A percentile compares a stretch with the other conserved stretches of the same genome.
Conservation (phyloP, 2,797 vertebrate species). For the Danionella dracula region DNA sequence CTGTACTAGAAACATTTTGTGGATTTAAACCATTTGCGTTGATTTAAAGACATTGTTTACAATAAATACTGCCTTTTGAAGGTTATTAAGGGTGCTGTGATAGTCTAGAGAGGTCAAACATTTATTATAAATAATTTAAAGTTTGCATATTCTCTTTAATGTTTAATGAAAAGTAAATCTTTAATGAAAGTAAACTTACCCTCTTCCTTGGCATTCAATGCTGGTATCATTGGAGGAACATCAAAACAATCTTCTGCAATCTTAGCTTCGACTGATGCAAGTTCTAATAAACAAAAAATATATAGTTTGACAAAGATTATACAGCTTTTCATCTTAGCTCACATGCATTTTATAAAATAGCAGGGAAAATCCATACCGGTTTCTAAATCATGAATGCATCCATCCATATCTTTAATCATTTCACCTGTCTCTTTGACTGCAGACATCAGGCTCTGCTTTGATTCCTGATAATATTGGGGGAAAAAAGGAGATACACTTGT, state of each 20-base stretch:
- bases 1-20: no score
- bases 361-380: slow-evolving; percentile 51
- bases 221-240: slow-evolving; percentile 29
- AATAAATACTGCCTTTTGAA: no score
- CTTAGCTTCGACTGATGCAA: slow-evolving; percentile 52
- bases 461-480: slow-evolving; percentile 47
- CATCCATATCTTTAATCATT: slow-evolving; percentile 61
- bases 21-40: no score
- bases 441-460: slow-evolving; percentile 57
- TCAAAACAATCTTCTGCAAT: slow-evolving; percentile 35
- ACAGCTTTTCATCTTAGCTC: no score
- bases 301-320: no score
- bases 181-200: no score
- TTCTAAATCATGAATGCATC: slow-evolving; percentile 61
- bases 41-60: no score
- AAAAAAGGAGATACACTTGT: neutral
- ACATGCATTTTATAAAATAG: neutral
- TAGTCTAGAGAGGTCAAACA: no score
- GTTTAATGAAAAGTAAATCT: no score
- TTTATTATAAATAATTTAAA: no score
- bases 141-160: no score
- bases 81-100: no score
- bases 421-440: slow-evolving; percentile 54
- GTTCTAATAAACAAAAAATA: slow-evolving; percentile 50
- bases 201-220: slow-evolving; percentile 55